Conservation (phyloP, 30 jellyfish, hydroid and myxozoan species). For the Mastigias papua region DNA sequence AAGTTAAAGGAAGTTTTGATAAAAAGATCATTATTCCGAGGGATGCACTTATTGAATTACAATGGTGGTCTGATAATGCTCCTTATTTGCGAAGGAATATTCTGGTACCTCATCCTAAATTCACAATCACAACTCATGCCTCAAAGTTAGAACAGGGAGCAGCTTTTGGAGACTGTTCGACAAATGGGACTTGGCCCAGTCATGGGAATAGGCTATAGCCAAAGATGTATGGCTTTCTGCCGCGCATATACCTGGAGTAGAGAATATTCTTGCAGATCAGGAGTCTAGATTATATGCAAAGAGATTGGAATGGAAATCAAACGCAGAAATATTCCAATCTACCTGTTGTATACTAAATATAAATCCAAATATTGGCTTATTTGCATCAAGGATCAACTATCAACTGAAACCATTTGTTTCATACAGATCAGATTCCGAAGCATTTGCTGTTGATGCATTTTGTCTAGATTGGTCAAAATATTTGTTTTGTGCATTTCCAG, state of each 20-base stretch:
- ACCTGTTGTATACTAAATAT: not conserved
- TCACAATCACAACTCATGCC: not conserved
- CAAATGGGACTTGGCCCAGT: not conserved
- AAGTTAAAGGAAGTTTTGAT: not conserved
- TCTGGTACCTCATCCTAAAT: not conserved
- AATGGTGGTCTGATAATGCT: not conserved
- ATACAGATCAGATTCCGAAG: no score
- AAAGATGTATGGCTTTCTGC: constrained; percentile 26
- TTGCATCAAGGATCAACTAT: not conserved
- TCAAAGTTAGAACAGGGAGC: not conserved
- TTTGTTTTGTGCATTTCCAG: no score
- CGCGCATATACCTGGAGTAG: not conserved
- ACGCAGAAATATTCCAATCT: not conserved
- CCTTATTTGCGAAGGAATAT: not conserved
- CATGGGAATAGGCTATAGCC: constrained; percentile 25
- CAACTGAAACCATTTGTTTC: not conserved
- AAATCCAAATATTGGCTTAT: not conserved
- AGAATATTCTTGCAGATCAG: constrained; percentile 6
- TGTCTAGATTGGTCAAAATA: no score
- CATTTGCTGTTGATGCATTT: no score
- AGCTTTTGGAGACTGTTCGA: not conserved
- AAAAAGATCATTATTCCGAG: not conserved
- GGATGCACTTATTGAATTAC: not conserved
- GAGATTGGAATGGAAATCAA: not conserved
- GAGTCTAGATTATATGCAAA: not conserved